These are phyloP conservation scores for Diplosoma virens DNA, from an alignment of 23 tunicate genomes.

Conservation along the genomic window DNA sequence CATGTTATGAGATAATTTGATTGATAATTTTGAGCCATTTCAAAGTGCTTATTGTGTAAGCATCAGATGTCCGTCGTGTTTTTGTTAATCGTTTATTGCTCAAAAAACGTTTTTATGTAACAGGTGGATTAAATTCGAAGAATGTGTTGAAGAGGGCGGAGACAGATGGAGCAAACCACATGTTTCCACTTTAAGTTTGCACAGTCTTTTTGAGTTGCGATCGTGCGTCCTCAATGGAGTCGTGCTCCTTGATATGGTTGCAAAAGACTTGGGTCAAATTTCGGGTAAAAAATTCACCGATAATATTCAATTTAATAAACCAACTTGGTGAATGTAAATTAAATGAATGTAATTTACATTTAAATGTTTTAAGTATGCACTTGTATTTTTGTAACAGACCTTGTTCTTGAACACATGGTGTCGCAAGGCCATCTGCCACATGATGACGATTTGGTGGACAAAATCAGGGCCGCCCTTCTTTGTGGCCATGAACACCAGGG, in stretches of 20 bases:
- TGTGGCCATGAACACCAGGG: conserved; percentile 94
- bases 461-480: conserved; percentile 56
- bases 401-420: conserved; percentile 74
- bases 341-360: neutral
- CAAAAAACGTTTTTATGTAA: too few species aligned
- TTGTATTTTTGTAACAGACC: conserved; percentile 31
- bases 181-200: conserved; percentile 91
- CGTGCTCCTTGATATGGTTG: conserved; percentile 84
- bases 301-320: conserved; percentile 76
- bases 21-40: too few species aligned
- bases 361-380: neutral
- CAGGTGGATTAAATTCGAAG: conserved; percentile 98
- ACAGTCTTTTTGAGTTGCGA: conserved; percentile 82
- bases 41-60: too few species aligned
- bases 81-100: too few species aligned
- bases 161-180: conserved; percentile 99
- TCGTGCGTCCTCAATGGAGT: conserved; percentile 66
- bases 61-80: too few species aligned
- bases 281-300: conserved; percentile 67
- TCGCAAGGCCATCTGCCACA: conserved; percentile 76
- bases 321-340: conserved; percentile 40
- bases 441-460: conserved; percentile 65
- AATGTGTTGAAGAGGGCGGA: conserved; percentile 95
- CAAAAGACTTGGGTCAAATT: conserved; percentile 50
- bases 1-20: too few species aligned